phyloP scores from a whole-genome alignment of 2,888 invertebrate species.

The Agriopis leucophaearia region DNA sequence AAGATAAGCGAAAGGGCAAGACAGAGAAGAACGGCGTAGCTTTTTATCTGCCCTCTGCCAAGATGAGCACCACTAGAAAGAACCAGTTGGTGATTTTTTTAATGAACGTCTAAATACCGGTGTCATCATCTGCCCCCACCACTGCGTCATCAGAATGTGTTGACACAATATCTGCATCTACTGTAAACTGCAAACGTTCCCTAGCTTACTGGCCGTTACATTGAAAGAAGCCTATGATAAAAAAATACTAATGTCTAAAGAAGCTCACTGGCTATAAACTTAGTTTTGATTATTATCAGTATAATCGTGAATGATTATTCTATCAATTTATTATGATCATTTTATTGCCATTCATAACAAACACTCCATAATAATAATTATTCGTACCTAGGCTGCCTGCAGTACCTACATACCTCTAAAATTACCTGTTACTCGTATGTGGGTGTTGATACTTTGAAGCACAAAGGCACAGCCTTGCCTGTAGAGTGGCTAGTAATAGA shows the following conservation, averaged over 20 bases:
- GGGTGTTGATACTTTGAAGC: conserved; percentile 2
- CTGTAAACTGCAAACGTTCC: too few species aligned
- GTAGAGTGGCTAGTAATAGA: background rate
- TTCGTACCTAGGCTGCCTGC: background rate
- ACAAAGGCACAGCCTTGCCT: background rate
- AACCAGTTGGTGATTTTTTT: too few species aligned
- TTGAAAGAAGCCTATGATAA: too few species aligned
- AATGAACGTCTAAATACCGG: too few species aligned
- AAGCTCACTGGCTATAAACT: background rate
- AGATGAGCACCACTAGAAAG: too few species aligned
- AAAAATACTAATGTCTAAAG: background rate
- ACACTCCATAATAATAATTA: background rate
- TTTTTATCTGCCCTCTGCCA: too few species aligned
- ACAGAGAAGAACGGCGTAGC: too few species aligned
- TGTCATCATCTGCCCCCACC: too few species aligned
- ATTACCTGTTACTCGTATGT: conserved; percentile 15
- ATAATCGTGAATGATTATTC: background rate
- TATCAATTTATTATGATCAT: background rate
- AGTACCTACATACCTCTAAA: conserved; percentile 11
- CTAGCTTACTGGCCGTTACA: too few species aligned
- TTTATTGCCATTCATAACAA: background rate
- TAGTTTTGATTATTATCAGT: background rate
- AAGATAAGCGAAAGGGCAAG: too few species aligned
- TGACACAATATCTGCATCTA: too few species aligned
- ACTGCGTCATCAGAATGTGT: too few species aligned